Percentiles rank a stretch among this genome's conserved stretches.
phyloP scores from a whole-genome alignment of 2,888 invertebrate species.

The Rotaria macrura region DNA sequence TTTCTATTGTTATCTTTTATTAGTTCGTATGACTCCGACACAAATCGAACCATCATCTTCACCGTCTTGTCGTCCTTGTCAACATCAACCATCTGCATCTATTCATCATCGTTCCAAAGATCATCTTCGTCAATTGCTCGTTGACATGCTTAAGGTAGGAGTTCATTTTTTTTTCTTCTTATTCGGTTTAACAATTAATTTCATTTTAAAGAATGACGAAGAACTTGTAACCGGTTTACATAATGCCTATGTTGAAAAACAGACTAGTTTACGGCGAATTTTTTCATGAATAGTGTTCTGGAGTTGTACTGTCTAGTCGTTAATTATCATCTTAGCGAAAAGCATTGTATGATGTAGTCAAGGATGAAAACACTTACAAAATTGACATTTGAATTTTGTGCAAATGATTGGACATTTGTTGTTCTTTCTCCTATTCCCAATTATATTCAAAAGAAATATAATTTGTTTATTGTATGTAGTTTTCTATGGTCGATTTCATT shows the following conservation, averaged over 20 bases:
- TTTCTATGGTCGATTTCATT: background rate
- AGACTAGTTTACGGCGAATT: background rate
- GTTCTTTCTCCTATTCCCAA: background rate
- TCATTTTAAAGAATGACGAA: background rate
- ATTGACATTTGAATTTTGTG: background rate
- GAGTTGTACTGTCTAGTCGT: background rate
- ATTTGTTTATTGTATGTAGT: background rate
- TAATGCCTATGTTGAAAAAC: background rate
- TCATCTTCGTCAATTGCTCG: background rate
- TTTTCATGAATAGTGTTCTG: background rate
- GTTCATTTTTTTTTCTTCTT: background rate
- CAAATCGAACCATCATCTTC: background rate
- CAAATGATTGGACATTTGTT: background rate
- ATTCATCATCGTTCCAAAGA: background rate
- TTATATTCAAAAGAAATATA: background rate
- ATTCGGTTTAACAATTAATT: background rate
- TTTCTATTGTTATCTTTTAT: too few relatives aligned
- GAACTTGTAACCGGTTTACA: background rate
- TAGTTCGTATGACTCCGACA: background rate
- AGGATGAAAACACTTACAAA: background rate
- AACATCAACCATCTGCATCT: background rate
- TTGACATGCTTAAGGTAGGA: background rate
- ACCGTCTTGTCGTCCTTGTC: background rate
- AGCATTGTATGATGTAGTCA: conserved; percentile 12
- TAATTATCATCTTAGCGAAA: background rate